Percentiles rank a stretch among this genome's conserved stretches.
These are phyloP conservation scores for Meriones psammophilus DNA, from an alignment of 2,797 vertebrate species.

Conservation along the genomic window DNA sequence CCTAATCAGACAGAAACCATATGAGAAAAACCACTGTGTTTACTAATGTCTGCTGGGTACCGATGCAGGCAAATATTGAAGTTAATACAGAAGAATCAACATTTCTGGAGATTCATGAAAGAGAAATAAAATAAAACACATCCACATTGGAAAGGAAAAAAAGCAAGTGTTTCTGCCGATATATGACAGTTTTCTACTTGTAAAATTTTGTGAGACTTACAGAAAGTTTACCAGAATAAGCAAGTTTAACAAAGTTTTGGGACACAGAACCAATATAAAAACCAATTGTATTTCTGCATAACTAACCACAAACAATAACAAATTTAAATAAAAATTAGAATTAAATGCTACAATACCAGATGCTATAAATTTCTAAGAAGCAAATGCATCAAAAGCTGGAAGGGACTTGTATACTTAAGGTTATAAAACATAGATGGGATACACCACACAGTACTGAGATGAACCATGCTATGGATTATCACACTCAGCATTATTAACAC, in stretches of 20 bases:
- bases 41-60: neutral
- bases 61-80: neutral
- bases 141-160: neutral
- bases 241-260: neutral
- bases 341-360: neutral
- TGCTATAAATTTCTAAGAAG: neutral
- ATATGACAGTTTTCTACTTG: neutral
- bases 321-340: conserved; percentile 24
- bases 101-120: neutral
- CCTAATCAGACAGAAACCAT: neutral
- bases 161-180: neutral
- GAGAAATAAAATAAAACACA: conserved; percentile 46
- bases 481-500: neutral
- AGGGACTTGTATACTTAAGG: neutral
- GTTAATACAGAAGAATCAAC: neutral
- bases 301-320: neutral
- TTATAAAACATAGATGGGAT: neutral
- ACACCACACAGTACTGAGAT: neutral
- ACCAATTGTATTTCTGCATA: neutral
- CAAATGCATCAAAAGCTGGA: neutral
- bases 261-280: neutral
- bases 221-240: conserved; percentile 17
- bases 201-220: conserved; percentile 32
- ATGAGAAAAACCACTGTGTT: neutral
- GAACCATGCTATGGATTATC: neutral